phyloP scores from a whole-genome alignment of 2,888 invertebrate species.

The Polia nebulosa region DNA sequence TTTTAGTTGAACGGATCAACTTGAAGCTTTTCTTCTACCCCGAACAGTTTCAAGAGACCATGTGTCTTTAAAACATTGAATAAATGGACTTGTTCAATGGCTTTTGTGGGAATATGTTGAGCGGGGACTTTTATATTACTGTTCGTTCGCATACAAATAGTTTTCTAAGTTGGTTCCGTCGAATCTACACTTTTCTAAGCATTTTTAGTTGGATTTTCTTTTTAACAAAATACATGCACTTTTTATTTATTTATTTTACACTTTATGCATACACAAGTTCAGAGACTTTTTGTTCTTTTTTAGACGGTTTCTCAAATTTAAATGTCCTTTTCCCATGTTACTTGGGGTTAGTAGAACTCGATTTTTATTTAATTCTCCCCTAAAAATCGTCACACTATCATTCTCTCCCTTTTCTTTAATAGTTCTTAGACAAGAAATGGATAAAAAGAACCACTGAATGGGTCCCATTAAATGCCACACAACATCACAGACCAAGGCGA shows the following conservation, averaged over 20 bases:
- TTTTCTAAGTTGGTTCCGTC: slow-evolving; percentile 22
- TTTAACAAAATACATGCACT: not conserved
- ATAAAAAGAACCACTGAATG: too few species aligned
- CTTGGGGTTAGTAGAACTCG: not conserved
- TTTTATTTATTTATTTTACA: too few species aligned
- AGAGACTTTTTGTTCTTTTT: too few species aligned
- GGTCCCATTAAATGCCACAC: too few species aligned
- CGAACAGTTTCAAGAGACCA: slow-evolving; percentile 76
- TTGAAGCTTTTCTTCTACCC: slow-evolving; percentile 81
- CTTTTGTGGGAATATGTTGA: slow-evolving; percentile 69
- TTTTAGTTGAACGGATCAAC: slow-evolving; percentile 85
- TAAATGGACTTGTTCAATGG: slow-evolving; percentile 79
- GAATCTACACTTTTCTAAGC: slow-evolving; percentile 34
- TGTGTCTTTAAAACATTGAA: slow-evolving; percentile 83
- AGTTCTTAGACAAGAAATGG: too few species aligned
- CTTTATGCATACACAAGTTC: too few species aligned
- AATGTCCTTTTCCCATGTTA: not conserved
- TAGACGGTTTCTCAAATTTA: not conserved
- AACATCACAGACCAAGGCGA: too few species aligned
- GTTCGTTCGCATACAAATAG: slow-evolving; percentile 60
- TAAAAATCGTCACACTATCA: too few species aligned
- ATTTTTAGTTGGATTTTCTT: slow-evolving; percentile 9
- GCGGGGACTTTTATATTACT: slow-evolving; percentile 67
- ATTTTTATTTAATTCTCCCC: too few species aligned
- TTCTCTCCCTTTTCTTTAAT: too few species aligned